Percentiles rank a stretch among this genome's conserved stretches.
Conservation (phyloP, 2,797 vertebrate species). For the Psittacula echo region DNA sequence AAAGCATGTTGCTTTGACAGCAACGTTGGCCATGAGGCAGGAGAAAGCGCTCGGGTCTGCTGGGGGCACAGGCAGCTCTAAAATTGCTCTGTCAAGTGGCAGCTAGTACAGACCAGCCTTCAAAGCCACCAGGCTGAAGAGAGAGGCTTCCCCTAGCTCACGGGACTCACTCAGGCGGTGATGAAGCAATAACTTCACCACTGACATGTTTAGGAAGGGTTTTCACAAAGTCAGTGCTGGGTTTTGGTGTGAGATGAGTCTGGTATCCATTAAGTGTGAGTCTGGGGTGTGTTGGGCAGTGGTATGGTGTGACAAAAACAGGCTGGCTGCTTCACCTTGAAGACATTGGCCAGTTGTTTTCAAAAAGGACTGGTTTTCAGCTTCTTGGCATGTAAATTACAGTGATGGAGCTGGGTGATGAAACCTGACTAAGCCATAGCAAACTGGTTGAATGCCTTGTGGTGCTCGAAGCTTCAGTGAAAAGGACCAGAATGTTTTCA, state of each 20-base stretch:
- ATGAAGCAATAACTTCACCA: not conserved
- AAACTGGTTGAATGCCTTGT: slow-evolving; percentile 4
- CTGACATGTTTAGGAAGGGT: not conserved
- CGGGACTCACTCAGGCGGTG: not conserved
- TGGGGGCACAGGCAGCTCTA: rapidly evolving
- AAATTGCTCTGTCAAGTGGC: not conserved
- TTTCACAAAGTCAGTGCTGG: not conserved
- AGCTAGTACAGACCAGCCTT: not conserved
- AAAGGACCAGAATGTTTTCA: slow-evolving; percentile 1
- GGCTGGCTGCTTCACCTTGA: slow-evolving; percentile 19
- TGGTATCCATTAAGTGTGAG: not conserved
- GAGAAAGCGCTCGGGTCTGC: not conserved
- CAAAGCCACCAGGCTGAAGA: not conserved
- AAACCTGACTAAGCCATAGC: not conserved
- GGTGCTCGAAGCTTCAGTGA: not conserved
- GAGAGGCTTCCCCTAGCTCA: not conserved
- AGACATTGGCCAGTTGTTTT: slow-evolving; percentile 5
- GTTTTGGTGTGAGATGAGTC: not conserved
- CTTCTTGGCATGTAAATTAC: not conserved
- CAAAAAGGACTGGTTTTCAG: not conserved
- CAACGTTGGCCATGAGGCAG: not conserved
- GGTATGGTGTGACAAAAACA: not conserved
- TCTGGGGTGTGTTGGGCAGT: not conserved
- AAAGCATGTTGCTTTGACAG: not conserved
- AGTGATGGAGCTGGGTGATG: not conserved